phyloP scores from a whole-genome alignment of 35 echinoderm and acorn worm genomes.

The Heliocidaris erythrogramma region DNA sequence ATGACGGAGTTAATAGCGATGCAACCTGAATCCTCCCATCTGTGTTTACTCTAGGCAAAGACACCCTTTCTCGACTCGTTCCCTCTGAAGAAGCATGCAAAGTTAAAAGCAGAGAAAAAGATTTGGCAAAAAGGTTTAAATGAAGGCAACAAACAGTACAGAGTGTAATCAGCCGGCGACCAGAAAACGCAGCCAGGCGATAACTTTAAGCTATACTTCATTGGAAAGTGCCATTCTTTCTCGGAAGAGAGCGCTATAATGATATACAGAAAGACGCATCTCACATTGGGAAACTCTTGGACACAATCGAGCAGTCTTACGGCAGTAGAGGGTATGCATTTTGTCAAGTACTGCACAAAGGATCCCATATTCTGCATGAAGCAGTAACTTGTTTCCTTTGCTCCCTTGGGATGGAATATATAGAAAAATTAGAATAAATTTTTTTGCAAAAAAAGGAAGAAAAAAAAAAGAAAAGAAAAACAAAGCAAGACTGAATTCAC shows the following conservation, averaged over 20 bases:
- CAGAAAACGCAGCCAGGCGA: neutral
- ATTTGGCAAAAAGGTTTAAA: neutral
- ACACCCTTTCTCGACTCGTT: neutral
- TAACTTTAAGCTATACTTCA: slow-evolving; percentile 19
- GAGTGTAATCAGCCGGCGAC: slow-evolving; percentile 34
- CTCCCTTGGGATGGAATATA: too few species aligned
- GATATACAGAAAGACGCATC: neutral
- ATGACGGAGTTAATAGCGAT: neutral
- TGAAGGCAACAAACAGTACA: slow-evolving; percentile 10
- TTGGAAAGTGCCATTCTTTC: neutral
- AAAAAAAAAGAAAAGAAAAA: too few species aligned
- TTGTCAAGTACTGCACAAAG: neutral
- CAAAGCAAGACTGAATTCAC: too few species aligned
- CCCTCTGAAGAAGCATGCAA: neutral
- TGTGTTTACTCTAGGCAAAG: slow-evolving; percentile 26
- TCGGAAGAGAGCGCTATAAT: neutral
- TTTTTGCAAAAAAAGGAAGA: too few species aligned
- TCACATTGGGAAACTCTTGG: neutral
- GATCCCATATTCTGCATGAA: neutral
- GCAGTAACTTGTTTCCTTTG: too few species aligned
- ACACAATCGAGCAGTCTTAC: neutral
- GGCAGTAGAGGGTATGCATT: neutral
- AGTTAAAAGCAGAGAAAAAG: neutral
- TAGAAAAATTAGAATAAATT: too few species aligned
- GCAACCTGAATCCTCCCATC: slow-evolving; percentile 17